Base-by-base conservation (phyloP, 2,797 vertebrate genomes). In the Ispidina picta region DNA sequence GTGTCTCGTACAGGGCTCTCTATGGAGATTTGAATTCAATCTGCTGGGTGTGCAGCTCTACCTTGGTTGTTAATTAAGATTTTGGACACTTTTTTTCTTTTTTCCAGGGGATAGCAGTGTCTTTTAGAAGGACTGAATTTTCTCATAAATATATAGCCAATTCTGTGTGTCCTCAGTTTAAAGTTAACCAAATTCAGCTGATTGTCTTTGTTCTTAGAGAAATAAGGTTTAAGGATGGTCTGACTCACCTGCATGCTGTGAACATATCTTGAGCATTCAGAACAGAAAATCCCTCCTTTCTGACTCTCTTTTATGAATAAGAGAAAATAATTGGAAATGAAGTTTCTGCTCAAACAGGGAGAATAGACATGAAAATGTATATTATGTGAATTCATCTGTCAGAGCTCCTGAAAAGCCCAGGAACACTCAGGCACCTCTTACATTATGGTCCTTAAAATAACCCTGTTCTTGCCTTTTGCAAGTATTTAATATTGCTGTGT, bases 241-340 rank as follows among this genome's bases (percentile, higher is more conserved):
- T 91, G 56, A 62, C 46, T 79, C 51, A 43, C 62, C 62, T 84
- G 63, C 29, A 8, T 69, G 58, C 77, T 54, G 26, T 68, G 64
- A 79, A 43, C 37, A 12, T 54, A 74, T 22, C 20, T 74, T 3
- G 13, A 88, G 51, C 43, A 55, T 89, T 68, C 74, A 69, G 64
- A 88, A 85, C 74, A 84, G 71, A 86, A 88, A 79, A 71, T 65
- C 71, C 64, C 44, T 78, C 12, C 68, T 91, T 88, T 90, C 88
- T 78, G 75, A 44, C n/a, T 86, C 51, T 82, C 8, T 46, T 88
- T 63, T 81, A 64, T 65, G 64, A 90, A 20, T 70, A 58, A 62
- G 64, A 78, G 51, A 86, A 54, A 85, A 73, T 86, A 93, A 92
- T 79, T 93, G 63, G 80, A 89, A 81, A 86, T 68, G 46, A 89